Base-by-base conservation (phyloP, 2,888 invertebrate species). In the Adela reaumurella region DNA sequence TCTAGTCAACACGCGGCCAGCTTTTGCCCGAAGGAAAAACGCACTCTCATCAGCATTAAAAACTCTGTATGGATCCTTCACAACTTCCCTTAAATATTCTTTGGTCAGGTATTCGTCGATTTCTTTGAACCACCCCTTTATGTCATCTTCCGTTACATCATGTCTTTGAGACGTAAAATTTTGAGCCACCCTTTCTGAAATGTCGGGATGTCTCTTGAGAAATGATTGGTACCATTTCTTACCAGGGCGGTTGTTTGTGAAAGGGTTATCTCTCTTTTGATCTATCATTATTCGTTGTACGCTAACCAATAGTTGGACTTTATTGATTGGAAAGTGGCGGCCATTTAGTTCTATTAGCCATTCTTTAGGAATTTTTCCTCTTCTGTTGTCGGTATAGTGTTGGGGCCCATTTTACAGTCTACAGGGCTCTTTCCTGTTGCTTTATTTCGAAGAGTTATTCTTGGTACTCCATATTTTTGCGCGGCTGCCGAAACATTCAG, bases 211-310 rank as follows among this genome's bases (percentile, higher is more conserved):
- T 43, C 53, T 53, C 17, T 54, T 52, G 41, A 55, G 41, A 35
- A 56, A 57, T 8, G 52, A 51, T 19, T 53, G 48, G 47, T 48
- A 55, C 56, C 54, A 57, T 43, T 55, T 54, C 45, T 55, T 55
- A 35, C 53, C 43, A 19, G 52, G 55, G 17, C 52, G 51, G 48
- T 49, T 55, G 11, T 55, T 51, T 46, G 52, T 56, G 49, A 55
- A 56, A 24, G 56, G 57, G 46, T 51, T 53, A 46, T 44, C 46
- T 43, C 28, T 55, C n/a, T 53, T 50, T 50, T 53, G 50, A 43
- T 57, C 49, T 18, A 47, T 52, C 18, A 57, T 53, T 18, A 55
- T 56, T 52, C 52, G 54, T 55, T 57, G 54, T 17, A 56, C 57
- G 47, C 56, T 57, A 46, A 55, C 54, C 19, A 55, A 16, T 46